Evolutionary conservation across 2,888 invertebrate species (phyloP).

Genomic region (Pseudanteris insignis): DNA sequence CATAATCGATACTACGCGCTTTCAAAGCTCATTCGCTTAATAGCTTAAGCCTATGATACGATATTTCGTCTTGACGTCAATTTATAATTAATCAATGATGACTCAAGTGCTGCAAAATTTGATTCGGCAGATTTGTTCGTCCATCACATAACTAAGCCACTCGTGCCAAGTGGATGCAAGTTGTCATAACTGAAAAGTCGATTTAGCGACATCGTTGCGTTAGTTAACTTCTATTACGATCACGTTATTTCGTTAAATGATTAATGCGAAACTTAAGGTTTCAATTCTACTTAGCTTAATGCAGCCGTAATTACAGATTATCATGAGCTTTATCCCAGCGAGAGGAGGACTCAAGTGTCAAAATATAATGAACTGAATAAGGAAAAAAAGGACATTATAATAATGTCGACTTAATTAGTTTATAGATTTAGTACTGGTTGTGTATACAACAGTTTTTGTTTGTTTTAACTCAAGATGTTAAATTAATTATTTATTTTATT

Average conservation of each 20-base stretch:
- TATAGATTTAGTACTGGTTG: no score
- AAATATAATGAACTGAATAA: slow-evolving; percentile 7
- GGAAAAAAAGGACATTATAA: no score
- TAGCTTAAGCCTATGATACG: slow-evolving; percentile 13
- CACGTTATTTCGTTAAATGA: slow-evolving; percentile 15
- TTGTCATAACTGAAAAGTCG: no score
- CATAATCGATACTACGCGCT: slow-evolving; percentile 39
- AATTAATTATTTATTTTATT: no score
- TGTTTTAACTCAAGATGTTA: no score
- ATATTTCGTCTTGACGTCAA: slow-evolving; percentile 11
- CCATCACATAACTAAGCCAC: neutral
- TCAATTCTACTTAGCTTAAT: slow-evolving; percentile 15
- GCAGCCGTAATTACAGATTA: slow-evolving; percentile 19
- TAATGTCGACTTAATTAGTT: no score
- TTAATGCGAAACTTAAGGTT: slow-evolving; percentile 22
- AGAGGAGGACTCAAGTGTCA: slow-evolving; percentile 2
- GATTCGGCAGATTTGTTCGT: slow-evolving; percentile 5
- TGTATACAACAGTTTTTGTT: no score
- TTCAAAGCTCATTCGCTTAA: slow-evolving; percentile 28
- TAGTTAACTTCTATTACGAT: slow-evolving; percentile 1
- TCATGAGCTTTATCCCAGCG: slow-evolving; percentile 1
- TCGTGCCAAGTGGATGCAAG: no score
- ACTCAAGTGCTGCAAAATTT: neutral
- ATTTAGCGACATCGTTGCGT: neutral
- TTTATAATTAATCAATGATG: slow-evolving; percentile 15